Evolutionary conservation across 2,797 vertebrate species (phyloP).

Genomic region (Darevskia nairensis): DNA sequence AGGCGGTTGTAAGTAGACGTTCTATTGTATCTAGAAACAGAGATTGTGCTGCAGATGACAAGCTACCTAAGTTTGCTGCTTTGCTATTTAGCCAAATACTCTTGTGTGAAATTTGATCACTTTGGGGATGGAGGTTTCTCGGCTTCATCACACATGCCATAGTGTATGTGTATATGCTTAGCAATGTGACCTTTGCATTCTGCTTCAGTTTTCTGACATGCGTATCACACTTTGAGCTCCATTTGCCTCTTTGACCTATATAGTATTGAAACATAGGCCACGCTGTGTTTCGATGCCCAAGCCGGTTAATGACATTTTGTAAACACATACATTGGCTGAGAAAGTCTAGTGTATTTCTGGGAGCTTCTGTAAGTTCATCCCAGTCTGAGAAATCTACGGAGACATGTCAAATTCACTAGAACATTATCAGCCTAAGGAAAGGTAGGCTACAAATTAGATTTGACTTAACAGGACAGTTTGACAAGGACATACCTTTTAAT

Average conservation of each 20-base stretch:
- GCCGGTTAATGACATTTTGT: conserved; percentile 41
- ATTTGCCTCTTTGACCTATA: conserved; percentile 40
- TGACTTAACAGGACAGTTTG: background rate
- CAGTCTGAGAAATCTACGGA: background rate
- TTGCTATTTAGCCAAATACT: conserved; percentile 38
- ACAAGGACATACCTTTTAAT: background rate
- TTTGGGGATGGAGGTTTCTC: conserved; percentile 15
- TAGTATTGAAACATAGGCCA: conserved; percentile 10
- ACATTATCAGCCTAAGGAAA: conserved; percentile 14
- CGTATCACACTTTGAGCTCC: conserved; percentile 19
- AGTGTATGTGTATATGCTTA: conserved; percentile 15
- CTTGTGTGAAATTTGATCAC: conserved; percentile 32
- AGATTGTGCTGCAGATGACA: background rate
- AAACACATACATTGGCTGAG: conserved; percentile 43
- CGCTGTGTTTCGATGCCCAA: conserved; percentile 46
- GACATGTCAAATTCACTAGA: conserved; percentile 18
- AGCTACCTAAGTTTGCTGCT: background rate
- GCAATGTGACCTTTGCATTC: conserved; percentile 34
- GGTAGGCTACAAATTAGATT: background rate
- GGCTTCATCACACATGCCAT: conserved; percentile 5
- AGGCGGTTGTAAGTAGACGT: too few relatives aligned
- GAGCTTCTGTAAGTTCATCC: conserved; percentile 32
- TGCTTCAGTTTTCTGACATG: conserved; percentile 37
- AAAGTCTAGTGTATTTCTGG: conserved; percentile 36
- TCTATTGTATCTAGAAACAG: too few relatives aligned